Evolutionary conservation across 2,113 vertebrate species (phyloP).

Genomic region (Chlamydotis undulata): DNA sequence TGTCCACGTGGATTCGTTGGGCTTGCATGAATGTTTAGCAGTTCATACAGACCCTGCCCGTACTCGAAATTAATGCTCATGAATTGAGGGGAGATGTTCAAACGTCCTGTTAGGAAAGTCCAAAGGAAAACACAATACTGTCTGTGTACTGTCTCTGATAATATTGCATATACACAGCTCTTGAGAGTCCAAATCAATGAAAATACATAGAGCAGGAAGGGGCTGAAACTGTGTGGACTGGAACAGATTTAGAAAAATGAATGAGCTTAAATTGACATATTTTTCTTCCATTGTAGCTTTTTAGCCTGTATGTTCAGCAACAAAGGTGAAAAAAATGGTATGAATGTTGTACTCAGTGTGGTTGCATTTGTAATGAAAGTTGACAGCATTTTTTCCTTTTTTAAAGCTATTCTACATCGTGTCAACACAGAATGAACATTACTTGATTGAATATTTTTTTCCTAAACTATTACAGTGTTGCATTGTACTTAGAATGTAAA

Average conservation of each 20-base stretch:
- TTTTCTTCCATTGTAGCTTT: slow-evolving; percentile 58
- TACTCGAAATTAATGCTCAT: slow-evolving; percentile 4
- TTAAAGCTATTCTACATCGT: slow-evolving; percentile 64
- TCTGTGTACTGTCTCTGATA: not conserved
- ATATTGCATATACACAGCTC: not conserved
- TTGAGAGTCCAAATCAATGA: slow-evolving; percentile 15
- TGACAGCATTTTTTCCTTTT: slow-evolving; percentile 61
- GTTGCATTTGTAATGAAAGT: slow-evolving; percentile 67
- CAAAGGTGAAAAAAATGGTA: slow-evolving; percentile 51
- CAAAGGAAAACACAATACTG: not conserved
- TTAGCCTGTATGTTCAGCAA: slow-evolving; percentile 74
- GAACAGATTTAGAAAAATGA: slow-evolving; percentile 10
- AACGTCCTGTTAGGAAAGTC: slow-evolving; percentile 10
- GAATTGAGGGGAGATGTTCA: slow-evolving; percentile 27
- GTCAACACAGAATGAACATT: slow-evolving; percentile 59
- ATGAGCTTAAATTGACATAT: slow-evolving; percentile 39
- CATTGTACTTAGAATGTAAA: slow-evolving; percentile 69
- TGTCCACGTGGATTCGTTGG: slow-evolving; percentile 18
- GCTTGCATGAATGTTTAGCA: slow-evolving; percentile 35
- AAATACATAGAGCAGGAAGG: slow-evolving; percentile 44
- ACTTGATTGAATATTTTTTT: slow-evolving; percentile 51
- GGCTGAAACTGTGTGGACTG: slow-evolving; percentile 53
- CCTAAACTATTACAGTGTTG: slow-evolving; percentile 70
- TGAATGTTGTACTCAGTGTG: slow-evolving; percentile 72
- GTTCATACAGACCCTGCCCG: slow-evolving; percentile 7